Evolutionary conservation across 1,140 invertebrate genomes (phyloP), one percentile per base, ranked within the genome.

Genomic region (Marisa cornuarietis): DNA sequence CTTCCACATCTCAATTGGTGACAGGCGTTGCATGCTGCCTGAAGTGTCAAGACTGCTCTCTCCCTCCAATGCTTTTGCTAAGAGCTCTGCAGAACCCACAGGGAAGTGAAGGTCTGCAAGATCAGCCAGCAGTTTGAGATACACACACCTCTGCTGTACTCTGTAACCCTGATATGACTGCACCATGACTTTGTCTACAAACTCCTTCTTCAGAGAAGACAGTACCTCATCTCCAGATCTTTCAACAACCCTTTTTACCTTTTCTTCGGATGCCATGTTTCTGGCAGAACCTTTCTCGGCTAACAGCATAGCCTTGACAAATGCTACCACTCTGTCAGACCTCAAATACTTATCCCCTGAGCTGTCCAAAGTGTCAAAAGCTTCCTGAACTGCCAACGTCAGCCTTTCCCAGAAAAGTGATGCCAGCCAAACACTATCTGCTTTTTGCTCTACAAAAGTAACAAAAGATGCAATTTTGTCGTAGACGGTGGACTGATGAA

Each of bases 401-500:
- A 87, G 51, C 26, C 85, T 80, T 42, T 68, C 71, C 85, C 86
- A 87, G 69, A 86, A 87, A 2, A 61, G 61, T 24, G 65, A 22
- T 62, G 18, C 74, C 52, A 52, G 69, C 18, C 58, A 65, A 49
- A 61, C 66, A n/a, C 79, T 68, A n/a, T 68, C 51, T 9, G 62
- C 77, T 31, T 76, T 71, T 14, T 71, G 69, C 62, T 85, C 83
- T 54, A 87, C n/a, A 66, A 63, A 62, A 26, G 71, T 74, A 22
- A 88, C 63, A 16, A 87, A 74, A 26, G 58, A 69, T 63, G 82
- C 86, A 26, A 88, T 26, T 69, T 82, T 71, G 24, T 65, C 52
- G 74, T 85, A 89, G 7, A 90, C 65, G 0, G 83, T 79, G 0
- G 88, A 85, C 58, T 79, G 86, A 58, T 58, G 54, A 58, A 58